Base-by-base conservation (phyloP, 2,113 vertebrate species). In the Piaya cayana region DNA sequence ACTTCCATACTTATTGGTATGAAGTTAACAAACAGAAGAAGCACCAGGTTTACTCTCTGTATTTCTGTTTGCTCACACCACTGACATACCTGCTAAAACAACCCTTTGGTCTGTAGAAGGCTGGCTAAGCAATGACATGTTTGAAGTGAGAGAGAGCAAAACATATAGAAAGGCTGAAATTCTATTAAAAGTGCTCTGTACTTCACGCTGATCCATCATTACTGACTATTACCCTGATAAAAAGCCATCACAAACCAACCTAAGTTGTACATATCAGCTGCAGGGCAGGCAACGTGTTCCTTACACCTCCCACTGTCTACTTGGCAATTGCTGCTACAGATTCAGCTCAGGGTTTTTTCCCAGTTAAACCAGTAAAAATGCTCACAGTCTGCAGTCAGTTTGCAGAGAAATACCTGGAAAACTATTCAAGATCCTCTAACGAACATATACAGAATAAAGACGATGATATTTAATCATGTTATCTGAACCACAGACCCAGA, bases 271-370 rank as follows among this genome's bases (percentile, higher is more conserved):
- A 20, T 9, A 39, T 39, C 21, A 6, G 39, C 42, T 36, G 56
- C 29, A 14, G 56, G n/a, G 36, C 18, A 36, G 42, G 3, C 8
- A 30, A n/a, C 0, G 0, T 12, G 22, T 23, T 55, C 68, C n/a
- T 65, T 25, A 8, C 12, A 0, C 23, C n/a, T n/a, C 39, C 43
- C 49, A 3, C 39, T 27, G 37, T 32, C 60, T 7, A 1, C 34
- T 17, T 7, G 14, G 4, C 9, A 63, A 34, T 45, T 8, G 30
- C 14, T 15, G 16, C 68, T n/a, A 17, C 15, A 13, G 12, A 6
- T 18, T 45, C 55, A 52, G 2, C 4, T 16, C 2, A 0, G 0
- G 15, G 6, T 34, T 52, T 34, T 32, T 32, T 37, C 18, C 32
- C 42, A 7, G 6, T 50, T 60, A 94, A 65, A 29, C 12, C 13